phyloP scores from a whole-genome alignment of 2,888 invertebrate species.

The Mythimna loreyi region DNA sequence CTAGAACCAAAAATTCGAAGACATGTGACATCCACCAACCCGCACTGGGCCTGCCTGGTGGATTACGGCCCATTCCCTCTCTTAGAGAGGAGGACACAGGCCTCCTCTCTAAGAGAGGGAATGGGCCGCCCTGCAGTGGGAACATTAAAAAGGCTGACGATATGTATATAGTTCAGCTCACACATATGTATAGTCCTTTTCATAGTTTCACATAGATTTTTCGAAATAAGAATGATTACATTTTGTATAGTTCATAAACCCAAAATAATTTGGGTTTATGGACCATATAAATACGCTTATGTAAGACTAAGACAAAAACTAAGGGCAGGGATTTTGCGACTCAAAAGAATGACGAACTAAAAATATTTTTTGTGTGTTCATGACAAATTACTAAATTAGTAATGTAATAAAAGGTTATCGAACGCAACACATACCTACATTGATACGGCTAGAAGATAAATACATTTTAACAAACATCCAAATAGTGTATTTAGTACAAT shows the following conservation, averaged over 20 bases:
- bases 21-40: too few relatives aligned
- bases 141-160: too few relatives aligned
- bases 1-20: too few relatives aligned
- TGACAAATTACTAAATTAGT: slow-evolving; percentile 19
- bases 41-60: too few relatives aligned
- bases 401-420: slow-evolving; percentile 49
- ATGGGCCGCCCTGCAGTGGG: too few relatives aligned
- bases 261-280: background rate
- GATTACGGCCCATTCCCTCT: too few relatives aligned
- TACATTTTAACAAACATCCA: slow-evolving; percentile 33
- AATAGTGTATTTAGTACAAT: slow-evolving; percentile 1
- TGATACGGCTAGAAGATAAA: slow-evolving; percentile 20
- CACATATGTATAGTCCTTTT: too few relatives aligned
- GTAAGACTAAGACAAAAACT: background rate
- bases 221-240: background rate
- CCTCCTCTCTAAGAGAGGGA: too few relatives aligned
- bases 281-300: background rate
- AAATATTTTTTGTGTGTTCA: slow-evolving; percentile 19
- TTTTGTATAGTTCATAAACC: background rate
- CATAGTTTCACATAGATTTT: background rate
- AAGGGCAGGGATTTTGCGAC: background rate
- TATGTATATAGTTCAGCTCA: too few relatives aligned
- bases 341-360: slow-evolving; percentile 1
- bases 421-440: slow-evolving; percentile 33
- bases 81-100: too few relatives aligned